Evolutionary conservation across 2,797 vertebrate species (phyloP).

Genomic region (Gymnothorax reevesii): DNA sequence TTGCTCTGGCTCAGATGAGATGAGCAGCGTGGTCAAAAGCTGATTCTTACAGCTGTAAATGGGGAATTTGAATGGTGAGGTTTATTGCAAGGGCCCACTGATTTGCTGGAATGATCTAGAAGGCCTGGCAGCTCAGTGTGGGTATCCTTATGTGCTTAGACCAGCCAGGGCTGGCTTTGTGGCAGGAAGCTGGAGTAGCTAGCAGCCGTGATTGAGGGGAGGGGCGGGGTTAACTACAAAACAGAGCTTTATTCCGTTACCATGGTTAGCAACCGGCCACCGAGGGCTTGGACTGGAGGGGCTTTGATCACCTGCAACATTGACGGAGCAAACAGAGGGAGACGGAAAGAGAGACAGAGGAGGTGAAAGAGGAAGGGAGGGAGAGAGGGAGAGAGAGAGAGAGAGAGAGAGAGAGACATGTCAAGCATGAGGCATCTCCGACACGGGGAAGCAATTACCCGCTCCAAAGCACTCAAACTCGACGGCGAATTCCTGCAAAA

Average conservation of each 20-base stretch:
- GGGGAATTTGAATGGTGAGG: not conserved
- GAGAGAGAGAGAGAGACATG: constrained; percentile 31
- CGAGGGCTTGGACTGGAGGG: constrained; percentile 76
- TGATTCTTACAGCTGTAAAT: not conserved
- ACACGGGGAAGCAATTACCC: constrained; percentile 15
- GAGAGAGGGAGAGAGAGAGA: constrained; percentile 31
- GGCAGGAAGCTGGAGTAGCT: constrained; percentile 41
- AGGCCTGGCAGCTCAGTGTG: constrained; percentile 36
- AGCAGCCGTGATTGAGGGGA: constrained; percentile 52
- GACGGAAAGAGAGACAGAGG: constrained; percentile 42
- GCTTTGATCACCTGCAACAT: constrained; percentile 79
- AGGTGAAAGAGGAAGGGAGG: constrained; percentile 24
- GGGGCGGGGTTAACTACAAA: constrained; percentile 45
- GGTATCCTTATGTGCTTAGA: constrained; percentile 51
- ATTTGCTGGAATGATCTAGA: not conserved
- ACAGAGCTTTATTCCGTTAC: constrained; percentile 75
- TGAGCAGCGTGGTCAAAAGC: not conserved
- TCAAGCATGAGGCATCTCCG: constrained; percentile 30
- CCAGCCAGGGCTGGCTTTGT: constrained; percentile 50
- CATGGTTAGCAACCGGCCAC: constrained; percentile 79
- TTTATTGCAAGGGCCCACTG: not conserved
- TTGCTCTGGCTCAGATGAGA: not conserved
- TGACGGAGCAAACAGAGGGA: constrained; percentile 51
- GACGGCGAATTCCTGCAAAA: constrained; percentile 10
- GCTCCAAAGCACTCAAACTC: constrained; percentile 4